Conservation (phyloP, 2,888 invertebrate species). For the Hydrotaea cyrtoneurina region DNA sequence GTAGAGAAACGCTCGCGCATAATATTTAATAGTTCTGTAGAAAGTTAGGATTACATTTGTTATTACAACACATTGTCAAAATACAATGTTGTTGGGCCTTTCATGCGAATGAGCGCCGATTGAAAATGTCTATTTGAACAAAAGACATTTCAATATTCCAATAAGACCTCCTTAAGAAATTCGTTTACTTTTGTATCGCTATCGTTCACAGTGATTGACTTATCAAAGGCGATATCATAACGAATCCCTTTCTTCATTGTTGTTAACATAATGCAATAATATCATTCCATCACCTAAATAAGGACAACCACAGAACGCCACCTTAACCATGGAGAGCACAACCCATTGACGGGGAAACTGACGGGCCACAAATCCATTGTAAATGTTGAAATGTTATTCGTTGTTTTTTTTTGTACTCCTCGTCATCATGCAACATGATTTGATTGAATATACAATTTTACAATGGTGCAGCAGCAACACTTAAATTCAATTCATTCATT, state of each 20-base stretch:
- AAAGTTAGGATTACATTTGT: not conserved
- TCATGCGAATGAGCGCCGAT: too few relatives aligned
- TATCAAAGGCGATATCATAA: not conserved
- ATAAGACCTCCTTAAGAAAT: not conserved
- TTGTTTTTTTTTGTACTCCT: not conserved
- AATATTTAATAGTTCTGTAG: not conserved
- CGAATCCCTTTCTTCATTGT: not conserved
- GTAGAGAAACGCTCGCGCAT: too few relatives aligned
- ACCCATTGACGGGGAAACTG: not conserved
- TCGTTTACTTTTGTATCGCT: not conserved
- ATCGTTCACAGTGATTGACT: slow-evolving; percentile 8
- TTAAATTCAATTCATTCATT: slow-evolving; percentile 34
- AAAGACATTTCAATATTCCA: not conserved
- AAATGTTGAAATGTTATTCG: not conserved
- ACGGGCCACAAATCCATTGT: not conserved
- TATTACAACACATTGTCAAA: not conserved
- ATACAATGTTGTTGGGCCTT: not conserved
- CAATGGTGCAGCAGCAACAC: slow-evolving; percentile 42
- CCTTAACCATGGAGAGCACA: not conserved
- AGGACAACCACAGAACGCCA: slow-evolving; percentile 13
- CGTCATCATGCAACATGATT: slow-evolving; percentile 50
- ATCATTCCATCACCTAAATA: not conserved
- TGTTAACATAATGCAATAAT: not conserved
- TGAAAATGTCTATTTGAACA: too few relatives aligned
- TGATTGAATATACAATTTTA: slow-evolving; percentile 56